Percentiles rank a stretch among this genome's conserved stretches.
Evolutionary conservation across 2,113 vertebrate species (phyloP).

Genomic region (Chionomys nivalis): DNA sequence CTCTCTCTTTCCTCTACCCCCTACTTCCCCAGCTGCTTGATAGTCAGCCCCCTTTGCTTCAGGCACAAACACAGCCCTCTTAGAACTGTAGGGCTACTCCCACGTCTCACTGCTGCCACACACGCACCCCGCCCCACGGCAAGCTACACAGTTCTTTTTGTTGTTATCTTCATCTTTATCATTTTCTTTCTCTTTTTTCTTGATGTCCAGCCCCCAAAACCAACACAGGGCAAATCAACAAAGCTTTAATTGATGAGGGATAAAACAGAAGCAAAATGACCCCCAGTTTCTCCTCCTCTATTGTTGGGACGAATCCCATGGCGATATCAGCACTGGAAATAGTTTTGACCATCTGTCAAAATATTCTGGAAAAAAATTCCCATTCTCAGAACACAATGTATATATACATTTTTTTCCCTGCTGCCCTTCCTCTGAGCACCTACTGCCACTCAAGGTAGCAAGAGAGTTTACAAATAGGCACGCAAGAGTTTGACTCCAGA

Average conservation of each 20-base stretch:
- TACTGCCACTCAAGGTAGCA: slow-evolving; percentile 74
- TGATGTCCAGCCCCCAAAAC: background rate
- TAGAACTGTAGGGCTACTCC: background rate
- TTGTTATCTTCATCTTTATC: background rate
- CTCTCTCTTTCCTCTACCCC: background rate
- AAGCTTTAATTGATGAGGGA: no score
- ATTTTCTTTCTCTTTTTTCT: background rate
- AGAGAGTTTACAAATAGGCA: slow-evolving; percentile 82
- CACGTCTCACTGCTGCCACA: background rate
- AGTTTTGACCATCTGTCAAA: slow-evolving; percentile 44
- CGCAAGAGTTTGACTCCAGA: slow-evolving; percentile 77
- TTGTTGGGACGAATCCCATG: slow-evolving; percentile 35
- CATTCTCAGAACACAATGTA: slow-evolving; percentile 3
- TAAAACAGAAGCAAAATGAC: background rate
- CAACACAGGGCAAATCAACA: background rate
- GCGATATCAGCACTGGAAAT: slow-evolving; percentile 28
- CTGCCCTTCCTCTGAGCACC: slow-evolving; percentile 57
- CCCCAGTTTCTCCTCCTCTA: background rate
- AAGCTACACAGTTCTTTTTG: background rate
- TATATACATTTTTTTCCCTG: background rate
- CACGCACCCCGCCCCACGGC: no score
- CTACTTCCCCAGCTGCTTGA: background rate
- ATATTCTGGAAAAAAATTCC: background rate
- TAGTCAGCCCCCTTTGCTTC: background rate
- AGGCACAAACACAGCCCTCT: background rate